Conservation (phyloP, 2,797 vertebrate species). For the Bucorvus abyssinicus region DNA sequence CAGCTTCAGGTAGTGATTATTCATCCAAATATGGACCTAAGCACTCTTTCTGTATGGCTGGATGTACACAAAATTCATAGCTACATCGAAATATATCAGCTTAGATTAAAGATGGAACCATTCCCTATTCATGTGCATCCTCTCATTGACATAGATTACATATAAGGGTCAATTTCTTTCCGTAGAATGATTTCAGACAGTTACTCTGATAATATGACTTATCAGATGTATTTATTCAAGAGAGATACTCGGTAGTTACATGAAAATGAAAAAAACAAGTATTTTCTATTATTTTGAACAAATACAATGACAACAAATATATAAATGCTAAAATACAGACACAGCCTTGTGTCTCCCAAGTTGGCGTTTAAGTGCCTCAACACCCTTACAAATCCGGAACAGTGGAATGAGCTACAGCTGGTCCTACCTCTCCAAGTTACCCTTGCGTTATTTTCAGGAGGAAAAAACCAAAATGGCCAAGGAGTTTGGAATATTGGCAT, state of each 20-base stretch:
- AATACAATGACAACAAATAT: neutral
- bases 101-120: neutral
- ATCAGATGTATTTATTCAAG: neutral
- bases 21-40: neutral
- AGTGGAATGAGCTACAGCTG: neutral
- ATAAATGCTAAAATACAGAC: neutral
- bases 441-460: neutral
- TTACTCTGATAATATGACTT: neutral
- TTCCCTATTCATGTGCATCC: neutral
- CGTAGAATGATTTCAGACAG: neutral
- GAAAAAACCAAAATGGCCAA: neutral
- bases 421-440: neutral
- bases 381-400: neutral
- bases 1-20: neutral
- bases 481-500: neutral
- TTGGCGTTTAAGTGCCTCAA: neutral
- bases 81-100: neutral
- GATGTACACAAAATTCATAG: neutral
- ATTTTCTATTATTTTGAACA: neutral
- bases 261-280: neutral
- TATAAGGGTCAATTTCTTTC: neutral
- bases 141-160: neutral
- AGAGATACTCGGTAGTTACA: neutral
- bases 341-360: neutral
- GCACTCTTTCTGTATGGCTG: neutral